phyloP scores from a whole-genome alignment of 1,140 invertebrate genomes.

The Ceratina australensis region DNA sequence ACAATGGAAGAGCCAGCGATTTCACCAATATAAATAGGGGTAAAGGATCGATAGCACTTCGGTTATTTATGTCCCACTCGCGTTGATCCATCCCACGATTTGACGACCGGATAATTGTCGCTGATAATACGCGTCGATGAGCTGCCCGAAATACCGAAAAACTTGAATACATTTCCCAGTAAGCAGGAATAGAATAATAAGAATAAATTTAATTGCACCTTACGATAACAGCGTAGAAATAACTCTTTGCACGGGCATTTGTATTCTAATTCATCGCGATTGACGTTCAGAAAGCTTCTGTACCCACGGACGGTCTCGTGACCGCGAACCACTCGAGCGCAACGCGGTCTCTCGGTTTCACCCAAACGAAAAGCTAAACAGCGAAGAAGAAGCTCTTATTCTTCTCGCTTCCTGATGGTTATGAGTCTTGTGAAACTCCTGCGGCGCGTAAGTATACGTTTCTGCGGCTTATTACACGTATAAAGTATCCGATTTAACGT shows the following conservation, averaged over 20 bases:
- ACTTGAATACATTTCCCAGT: too few relatives aligned
- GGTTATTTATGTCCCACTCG: constrained; percentile 45
- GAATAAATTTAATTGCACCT: too few relatives aligned
- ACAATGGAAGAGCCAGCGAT: constrained; percentile 46
- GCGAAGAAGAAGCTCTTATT: constrained; percentile 7
- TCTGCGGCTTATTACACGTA: constrained; percentile 35
- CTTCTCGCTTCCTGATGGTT: constrained; percentile 27
- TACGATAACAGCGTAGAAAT: too few relatives aligned
- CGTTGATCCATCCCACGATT: constrained; percentile 14
- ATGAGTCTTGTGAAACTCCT: constrained; percentile 23
- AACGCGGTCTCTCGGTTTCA: background rate
- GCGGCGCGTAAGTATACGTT: constrained; percentile 27
- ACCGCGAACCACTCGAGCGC: background rate
- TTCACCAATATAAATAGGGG: background rate
- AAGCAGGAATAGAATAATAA: too few relatives aligned
- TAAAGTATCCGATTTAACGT: constrained; percentile 48
- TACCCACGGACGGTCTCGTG: background rate
- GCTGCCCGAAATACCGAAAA: too few relatives aligned
- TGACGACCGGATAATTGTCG: background rate
- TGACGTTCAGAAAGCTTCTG: background rate
- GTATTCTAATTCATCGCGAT: background rate
- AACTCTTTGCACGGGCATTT: too few relatives aligned
- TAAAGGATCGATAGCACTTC: constrained; percentile 44
- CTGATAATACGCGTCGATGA: background rate
- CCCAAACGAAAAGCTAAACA: constrained; percentile 12